These are phyloP conservation scores for Chrysochloris asiatica DNA, from an alignment of 2,113 vertebrate genomes.

Conservation along the genomic window DNA sequence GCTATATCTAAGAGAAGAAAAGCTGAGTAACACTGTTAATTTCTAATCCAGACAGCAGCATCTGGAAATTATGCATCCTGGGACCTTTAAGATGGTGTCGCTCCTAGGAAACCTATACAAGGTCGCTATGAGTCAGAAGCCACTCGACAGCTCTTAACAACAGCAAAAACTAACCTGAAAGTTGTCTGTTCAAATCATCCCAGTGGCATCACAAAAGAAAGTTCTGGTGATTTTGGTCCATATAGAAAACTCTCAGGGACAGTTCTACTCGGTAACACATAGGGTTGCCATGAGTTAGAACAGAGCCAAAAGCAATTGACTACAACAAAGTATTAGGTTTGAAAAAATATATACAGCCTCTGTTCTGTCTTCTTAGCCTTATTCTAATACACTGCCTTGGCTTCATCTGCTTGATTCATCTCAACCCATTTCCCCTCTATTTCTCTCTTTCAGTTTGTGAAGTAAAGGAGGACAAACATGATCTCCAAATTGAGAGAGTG, in stretches of 20 bases:
- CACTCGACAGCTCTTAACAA: no score
- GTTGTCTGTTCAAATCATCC: not conserved
- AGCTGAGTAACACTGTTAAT: not conserved
- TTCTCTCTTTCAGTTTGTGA: not conserved
- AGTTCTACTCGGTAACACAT: not conserved
- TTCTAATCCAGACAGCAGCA: not conserved
- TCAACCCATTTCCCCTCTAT: not conserved
- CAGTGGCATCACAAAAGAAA: not conserved
- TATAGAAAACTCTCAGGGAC: not conserved
- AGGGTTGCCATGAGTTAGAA: not conserved
- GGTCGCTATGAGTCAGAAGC: no score
- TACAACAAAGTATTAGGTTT: not conserved
- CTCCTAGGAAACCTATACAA: no score
- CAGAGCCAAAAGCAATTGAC: not conserved
- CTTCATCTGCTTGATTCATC: slow-evolving; percentile 34
- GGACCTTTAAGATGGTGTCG: not conserved
- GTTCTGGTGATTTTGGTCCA: not conserved
- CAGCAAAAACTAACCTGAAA: not conserved
- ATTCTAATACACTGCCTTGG: slow-evolving; percentile 14
- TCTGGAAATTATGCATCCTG: slow-evolving; percentile 28
- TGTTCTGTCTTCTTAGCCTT: not conserved
- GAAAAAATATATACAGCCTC: not conserved
- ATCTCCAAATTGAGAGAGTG: slow-evolving; percentile 37
- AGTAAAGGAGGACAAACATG: not conserved
- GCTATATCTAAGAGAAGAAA: not conserved